Base-by-base conservation (phyloP, 1,140 invertebrate genomes). In the Coenobita brevimanus region DNA sequence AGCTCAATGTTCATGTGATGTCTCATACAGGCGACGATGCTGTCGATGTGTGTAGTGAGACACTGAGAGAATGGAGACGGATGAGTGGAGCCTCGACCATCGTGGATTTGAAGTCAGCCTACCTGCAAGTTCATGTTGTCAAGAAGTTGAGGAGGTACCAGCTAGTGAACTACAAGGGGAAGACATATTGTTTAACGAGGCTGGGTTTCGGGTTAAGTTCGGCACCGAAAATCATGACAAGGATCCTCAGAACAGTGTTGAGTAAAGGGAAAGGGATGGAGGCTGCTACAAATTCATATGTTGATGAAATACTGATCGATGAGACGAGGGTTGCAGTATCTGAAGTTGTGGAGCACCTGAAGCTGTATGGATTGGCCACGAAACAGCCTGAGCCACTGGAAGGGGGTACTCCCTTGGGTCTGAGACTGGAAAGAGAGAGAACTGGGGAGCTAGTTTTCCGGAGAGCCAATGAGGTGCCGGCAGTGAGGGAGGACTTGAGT, bases 311-410 rank as follows among this genome's bases (percentile, higher is more conserved):
- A 8, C 17, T 83, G 33, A 38, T 85, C 0, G 10, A 85, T 4
- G 67, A 85, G 15, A 15, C 10, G 1, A 41, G 1, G 33, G 73
- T 82, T 8, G n/a, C 62, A 36, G 27, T 41, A 17, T n/a, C 24
- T 0, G 33, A 50, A 30, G 76, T 85, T 8, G 8, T 43, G 0
- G n/a, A 71, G 21, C 79, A 85, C 24, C 50, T 85, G 76, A 1
- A 78, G 27, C 10, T 21, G 24, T 85, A 10, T 41, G 76, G 82
- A 17, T 41, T 73, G 27, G 2, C 41, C 21, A 21, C 76, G 24
- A 82, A 85, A 67, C 62, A n/a, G 21, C 82, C 82, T 10, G 62
- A 85, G 69, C 69, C 69, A 24, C 10, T 85, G 36, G 82, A 50
- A 41, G 82, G 73, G 10, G 43, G 73, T 21, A 24, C 24, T 21